These are phyloP conservation scores for Eulemur rubriventer DNA, from an alignment of 2,797 vertebrate genomes.

Conservation along the genomic window DNA sequence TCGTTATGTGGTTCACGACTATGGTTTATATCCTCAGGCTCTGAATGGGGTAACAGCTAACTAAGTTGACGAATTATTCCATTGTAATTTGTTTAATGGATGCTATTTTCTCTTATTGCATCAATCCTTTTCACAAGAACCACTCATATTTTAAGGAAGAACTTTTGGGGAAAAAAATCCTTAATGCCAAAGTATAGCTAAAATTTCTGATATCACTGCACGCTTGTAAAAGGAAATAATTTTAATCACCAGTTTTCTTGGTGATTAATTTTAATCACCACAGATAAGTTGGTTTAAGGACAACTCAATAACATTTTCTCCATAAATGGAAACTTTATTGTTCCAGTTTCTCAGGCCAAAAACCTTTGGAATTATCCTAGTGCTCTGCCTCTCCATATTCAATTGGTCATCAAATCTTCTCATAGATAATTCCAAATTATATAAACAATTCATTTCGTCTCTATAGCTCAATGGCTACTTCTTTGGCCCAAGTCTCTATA, in stretches of 20 bases:
- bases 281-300: not conserved
- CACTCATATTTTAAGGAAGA: not conserved
- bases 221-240: not conserved
- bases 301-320: not conserved
- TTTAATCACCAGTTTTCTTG: not conserved
- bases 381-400: not conserved
- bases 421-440: not conserved
- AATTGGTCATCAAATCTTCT: not conserved
- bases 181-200: not conserved
- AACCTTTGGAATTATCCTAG: not conserved
- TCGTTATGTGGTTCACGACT: too few relatives aligned
- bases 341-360: not conserved
- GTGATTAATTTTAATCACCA: too few relatives aligned
- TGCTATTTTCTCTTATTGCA: not conserved
- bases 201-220: not conserved
- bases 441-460: not conserved
- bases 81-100: not conserved
- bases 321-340: not conserved
- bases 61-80: not conserved
- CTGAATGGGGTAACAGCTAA: not conserved
- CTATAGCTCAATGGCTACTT: accelerated
- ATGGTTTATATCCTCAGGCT: not conserved
- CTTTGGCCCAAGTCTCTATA: not conserved
- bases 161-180: not conserved
- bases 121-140: not conserved